phyloP scores from a whole-genome alignment of 2,888 invertebrate species.

The Tuberolachnus salignus region DNA sequence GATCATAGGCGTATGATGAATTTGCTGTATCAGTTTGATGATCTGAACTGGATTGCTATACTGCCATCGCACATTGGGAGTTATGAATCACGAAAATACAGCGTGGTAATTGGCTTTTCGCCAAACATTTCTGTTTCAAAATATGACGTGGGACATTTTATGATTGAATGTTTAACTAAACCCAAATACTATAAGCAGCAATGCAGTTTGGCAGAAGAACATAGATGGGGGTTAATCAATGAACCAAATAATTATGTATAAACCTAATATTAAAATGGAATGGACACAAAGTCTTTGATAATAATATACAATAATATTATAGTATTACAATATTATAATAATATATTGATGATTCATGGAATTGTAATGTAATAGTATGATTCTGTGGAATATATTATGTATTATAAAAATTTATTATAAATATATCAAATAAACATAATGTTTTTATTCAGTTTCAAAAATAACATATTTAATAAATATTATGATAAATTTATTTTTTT shows the following conservation, averaged over 20 bases:
- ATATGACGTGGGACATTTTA: conserved; percentile 76
- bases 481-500: conserved; percentile 61
- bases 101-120: conserved; percentile 69
- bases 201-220: conserved; percentile 70
- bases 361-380: background rate
- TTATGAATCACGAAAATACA: conserved; percentile 70
- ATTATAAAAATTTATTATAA: background rate
- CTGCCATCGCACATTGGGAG: conserved; percentile 84
- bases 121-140: conserved; percentile 77
- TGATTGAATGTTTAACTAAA: conserved; percentile 74
- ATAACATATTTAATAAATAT: conserved; percentile 4
- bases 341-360: too few species aligned
- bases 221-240: conserved; percentile 5
- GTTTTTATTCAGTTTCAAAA: conserved; percentile 6
- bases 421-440: background rate
- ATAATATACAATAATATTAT: background rate
- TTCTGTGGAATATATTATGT: background rate
- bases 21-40: conserved; percentile 69
- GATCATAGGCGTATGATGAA: conserved; percentile 81
- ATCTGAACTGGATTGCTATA: conserved; percentile 76
- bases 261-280: background rate
- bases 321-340: background rate
- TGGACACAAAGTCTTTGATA: too few species aligned
- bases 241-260: background rate
- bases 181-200: conserved; percentile 73